A percentile compares a stretch with the other conserved stretches of the same genome.
Conservation (phyloP, 2,888 invertebrate species). For the Blastobasis adustella region DNA sequence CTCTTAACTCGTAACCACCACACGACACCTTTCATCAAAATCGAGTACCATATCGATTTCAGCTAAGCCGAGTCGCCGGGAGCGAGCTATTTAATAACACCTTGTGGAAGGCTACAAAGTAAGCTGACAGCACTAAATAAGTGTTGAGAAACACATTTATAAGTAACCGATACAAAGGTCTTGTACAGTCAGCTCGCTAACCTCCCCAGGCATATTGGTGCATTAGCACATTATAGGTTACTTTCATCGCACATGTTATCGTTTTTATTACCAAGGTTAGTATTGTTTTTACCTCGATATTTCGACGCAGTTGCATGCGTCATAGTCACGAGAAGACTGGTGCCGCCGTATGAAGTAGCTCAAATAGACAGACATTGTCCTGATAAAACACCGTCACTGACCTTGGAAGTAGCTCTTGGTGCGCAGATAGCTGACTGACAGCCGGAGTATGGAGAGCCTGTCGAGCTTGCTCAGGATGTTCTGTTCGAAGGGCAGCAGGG, state of each 20-base stretch:
- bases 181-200: too few species aligned
- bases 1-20: neutral
- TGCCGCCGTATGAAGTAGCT: too few species aligned
- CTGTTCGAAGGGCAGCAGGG: conserved; percentile 96
- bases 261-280: too few species aligned
- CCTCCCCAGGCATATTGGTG: conserved; percentile 1
- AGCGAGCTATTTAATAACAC: conserved; percentile 42
- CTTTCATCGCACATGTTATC: too few species aligned
- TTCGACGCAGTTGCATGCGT: neutral
- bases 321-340: neutral
- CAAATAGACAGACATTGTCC: too few species aligned
- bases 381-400: conserved; percentile 56
- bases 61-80: conserved; percentile 22
- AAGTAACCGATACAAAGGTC: conserved; percentile 62
- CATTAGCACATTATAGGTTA: conserved; percentile 1
- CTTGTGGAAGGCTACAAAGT: conserved; percentile 45
- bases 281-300: neutral
- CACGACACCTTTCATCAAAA: conserved; percentile 37
- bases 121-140: conserved; percentile 60
- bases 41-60: conserved; percentile 42
- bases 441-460: conserved; percentile 96
- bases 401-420: conserved; percentile 99
- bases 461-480: conserved; percentile 98
- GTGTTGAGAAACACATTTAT: conserved; percentile 58
- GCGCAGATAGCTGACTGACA: conserved; percentile 98